Percentiles rank a stretch among this genome's conserved stretches.
phyloP scores from a whole-genome alignment of 2,888 invertebrate genomes.

The Melitaea athalia region DNA sequence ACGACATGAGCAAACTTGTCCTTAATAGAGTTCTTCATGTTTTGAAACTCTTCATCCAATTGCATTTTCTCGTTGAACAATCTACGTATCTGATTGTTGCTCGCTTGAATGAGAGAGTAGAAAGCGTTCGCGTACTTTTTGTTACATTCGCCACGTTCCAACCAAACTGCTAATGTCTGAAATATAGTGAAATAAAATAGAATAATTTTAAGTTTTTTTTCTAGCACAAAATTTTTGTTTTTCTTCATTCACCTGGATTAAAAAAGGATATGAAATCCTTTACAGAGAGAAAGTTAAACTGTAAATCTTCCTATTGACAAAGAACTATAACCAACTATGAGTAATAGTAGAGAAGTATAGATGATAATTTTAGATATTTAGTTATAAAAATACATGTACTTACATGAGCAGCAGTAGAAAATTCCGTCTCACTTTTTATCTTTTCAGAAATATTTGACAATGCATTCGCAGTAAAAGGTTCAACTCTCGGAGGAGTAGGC shows the following conservation, averaged over 20 bases:
- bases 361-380: too few relatives aligned
- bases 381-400: slow-evolving; percentile 17
- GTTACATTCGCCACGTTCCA: slow-evolving; percentile 95
- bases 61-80: slow-evolving; percentile 91
- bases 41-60: slow-evolving; percentile 92
- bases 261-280: too few relatives aligned
- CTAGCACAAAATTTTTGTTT: too few relatives aligned
- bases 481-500: slow-evolving; percentile 91
- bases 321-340: too few relatives aligned
- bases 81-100: slow-evolving; percentile 94
- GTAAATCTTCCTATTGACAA: too few relatives aligned
- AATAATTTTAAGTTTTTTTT: neutral
- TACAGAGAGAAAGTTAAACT: too few relatives aligned
- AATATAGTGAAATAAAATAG: slow-evolving; percentile 28
- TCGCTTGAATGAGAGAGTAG: slow-evolving; percentile 96
- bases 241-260: too few relatives aligned
- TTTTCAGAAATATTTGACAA: slow-evolving; percentile 91
- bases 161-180: slow-evolving; percentile 91
- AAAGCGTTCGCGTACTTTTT: slow-evolving; percentile 94
- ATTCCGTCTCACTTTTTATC: slow-evolving; percentile 93
- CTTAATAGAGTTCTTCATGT: slow-evolving; percentile 89
- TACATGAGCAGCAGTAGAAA: slow-evolving; percentile 91
- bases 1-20: slow-evolving; percentile 92
- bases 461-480: slow-evolving; percentile 87
- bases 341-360: too few relatives aligned